A percentile compares a stretch with the other conserved stretches of the same genome.
These are phyloP conservation scores for Tolmerus cingulatus DNA, from an alignment of 2,888 invertebrate genomes.

Conservation along the genomic window DNA sequence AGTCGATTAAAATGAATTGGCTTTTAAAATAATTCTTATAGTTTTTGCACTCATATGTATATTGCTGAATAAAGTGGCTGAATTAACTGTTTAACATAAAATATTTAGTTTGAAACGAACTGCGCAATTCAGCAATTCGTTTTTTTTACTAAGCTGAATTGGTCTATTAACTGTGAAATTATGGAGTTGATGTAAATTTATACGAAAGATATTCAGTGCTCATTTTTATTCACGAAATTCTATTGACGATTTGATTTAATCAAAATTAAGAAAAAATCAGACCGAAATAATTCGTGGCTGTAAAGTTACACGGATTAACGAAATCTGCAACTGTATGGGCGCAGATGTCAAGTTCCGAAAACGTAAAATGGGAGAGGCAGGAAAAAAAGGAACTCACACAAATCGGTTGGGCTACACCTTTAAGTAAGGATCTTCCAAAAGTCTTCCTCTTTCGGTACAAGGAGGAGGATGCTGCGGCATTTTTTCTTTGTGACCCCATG, in stretches of 20 bases:
- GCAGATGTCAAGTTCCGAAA: constrained; percentile 21
- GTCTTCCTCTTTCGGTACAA: constrained; percentile 8
- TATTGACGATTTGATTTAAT: neutral
- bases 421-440: constrained; percentile 13
- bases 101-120: too few relatives aligned
- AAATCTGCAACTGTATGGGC: constrained; percentile 16
- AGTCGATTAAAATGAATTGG: neutral
- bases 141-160: neutral
- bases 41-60: too few relatives aligned
- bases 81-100: neutral
- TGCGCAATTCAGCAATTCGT: neutral
- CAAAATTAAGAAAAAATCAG: neutral
- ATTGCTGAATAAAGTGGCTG: neutral
- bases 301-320: neutral
- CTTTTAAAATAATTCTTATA: neutral
- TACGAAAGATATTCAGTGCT: too few relatives aligned
- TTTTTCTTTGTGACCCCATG: constrained; percentile 4
- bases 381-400: constrained; percentile 1
- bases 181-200: too few relatives aligned
- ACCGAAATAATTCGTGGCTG: neutral
- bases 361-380: neutral
- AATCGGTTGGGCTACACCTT: neutral
- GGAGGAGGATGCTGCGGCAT: constrained; percentile 1
- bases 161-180: too few relatives aligned
- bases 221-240: too few relatives aligned